These are phyloP conservation scores for Cosmia pyralina DNA, from an alignment of 2,888 invertebrate species.

Conservation along the genomic window DNA sequence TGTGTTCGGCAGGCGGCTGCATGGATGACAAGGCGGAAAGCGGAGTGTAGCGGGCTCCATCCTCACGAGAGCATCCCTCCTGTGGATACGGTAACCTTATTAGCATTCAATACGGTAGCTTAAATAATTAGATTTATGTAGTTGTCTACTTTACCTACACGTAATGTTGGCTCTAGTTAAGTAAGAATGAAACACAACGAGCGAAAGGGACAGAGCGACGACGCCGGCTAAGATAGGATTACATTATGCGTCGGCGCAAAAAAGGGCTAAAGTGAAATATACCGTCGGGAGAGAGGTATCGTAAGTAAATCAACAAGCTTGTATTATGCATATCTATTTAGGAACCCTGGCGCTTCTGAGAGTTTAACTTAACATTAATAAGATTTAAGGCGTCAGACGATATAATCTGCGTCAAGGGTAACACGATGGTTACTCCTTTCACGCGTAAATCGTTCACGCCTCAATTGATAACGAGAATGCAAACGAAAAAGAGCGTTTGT, in stretches of 20 bases:
- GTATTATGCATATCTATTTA: slow-evolving; percentile 58
- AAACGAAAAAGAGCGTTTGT: slow-evolving; percentile 69
- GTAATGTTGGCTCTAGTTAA: slow-evolving; percentile 18
- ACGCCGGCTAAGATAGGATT: slow-evolving; percentile 34
- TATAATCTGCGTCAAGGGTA: slow-evolving; percentile 81
- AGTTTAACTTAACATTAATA: slow-evolving; percentile 77
- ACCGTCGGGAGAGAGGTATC: slow-evolving; percentile 29
- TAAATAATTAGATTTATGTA: slow-evolving; percentile 8
- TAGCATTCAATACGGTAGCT: slow-evolving; percentile 7
- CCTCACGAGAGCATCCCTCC: slow-evolving; percentile 87
- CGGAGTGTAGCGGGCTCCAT: slow-evolving; percentile 93
- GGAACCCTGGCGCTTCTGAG: slow-evolving; percentile 60
- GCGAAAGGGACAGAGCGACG: slow-evolving; percentile 12
- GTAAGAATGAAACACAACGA: slow-evolving; percentile 31
- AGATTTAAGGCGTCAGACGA: slow-evolving; percentile 80
- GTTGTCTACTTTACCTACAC: slow-evolving; percentile 8
- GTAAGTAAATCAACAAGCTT: slow-evolving; percentile 46
- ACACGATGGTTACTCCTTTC: slow-evolving; percentile 78
- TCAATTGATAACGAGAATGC: slow-evolving; percentile 68
- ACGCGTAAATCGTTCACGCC: slow-evolving; percentile 79
- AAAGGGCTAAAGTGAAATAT: slow-evolving; percentile 44
- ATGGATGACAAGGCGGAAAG: slow-evolving; percentile 95
- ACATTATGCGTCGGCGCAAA: slow-evolving; percentile 35
- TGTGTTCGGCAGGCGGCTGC: slow-evolving; percentile 93
- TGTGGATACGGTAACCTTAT: slow-evolving; percentile 59